Conservation (phyloP, 2,888 invertebrate species). For the Marronus borbonicus region DNA sequence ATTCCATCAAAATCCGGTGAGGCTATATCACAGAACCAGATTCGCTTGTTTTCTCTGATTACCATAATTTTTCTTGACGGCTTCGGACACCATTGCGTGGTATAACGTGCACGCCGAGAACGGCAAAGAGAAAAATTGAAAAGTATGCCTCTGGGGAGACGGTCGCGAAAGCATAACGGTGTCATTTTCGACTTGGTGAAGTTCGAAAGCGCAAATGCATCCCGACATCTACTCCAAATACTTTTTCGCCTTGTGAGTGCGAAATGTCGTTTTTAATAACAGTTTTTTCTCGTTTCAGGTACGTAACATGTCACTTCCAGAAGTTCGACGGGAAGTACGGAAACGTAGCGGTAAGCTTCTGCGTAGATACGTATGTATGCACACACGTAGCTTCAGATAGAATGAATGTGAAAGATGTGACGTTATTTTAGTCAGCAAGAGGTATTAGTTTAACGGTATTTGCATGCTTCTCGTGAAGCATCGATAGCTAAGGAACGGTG, state of each 20-base stretch:
- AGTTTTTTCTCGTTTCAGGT: slow-evolving; percentile 36
- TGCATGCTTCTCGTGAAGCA: background rate
- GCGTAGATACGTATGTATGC: background rate
- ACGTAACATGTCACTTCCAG: slow-evolving; percentile 22
- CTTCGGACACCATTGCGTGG: slow-evolving; percentile 18
- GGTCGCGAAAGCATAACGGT: slow-evolving; percentile 18
- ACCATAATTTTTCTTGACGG: slow-evolving; percentile 24
- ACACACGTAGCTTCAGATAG: background rate
- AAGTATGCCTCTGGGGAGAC: slow-evolving; percentile 13
- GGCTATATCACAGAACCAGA: slow-evolving; percentile 8
- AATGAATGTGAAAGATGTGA: background rate
- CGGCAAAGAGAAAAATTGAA: slow-evolving; percentile 42
- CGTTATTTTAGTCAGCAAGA: too few relatives aligned
- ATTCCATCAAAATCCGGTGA: slow-evolving; percentile 17
- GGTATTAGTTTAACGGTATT: slow-evolving; percentile 4
- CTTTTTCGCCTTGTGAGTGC: slow-evolving; percentile 18
- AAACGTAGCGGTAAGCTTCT: too few relatives aligned
- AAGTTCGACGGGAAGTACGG: background rate
- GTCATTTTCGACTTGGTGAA: slow-evolving; percentile 28
- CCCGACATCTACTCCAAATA: slow-evolving; percentile 30
- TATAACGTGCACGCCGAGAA: background rate
- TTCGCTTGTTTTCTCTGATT: slow-evolving; percentile 17
- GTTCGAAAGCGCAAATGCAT: slow-evolving; percentile 21
- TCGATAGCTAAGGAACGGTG: background rate
- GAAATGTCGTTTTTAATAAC: slow-evolving; percentile 42